A percentile compares a stretch with the other conserved stretches of the same genome.
phyloP scores from a whole-genome alignment of 1,140 invertebrate species.

The Phthorimaea operculella region DNA sequence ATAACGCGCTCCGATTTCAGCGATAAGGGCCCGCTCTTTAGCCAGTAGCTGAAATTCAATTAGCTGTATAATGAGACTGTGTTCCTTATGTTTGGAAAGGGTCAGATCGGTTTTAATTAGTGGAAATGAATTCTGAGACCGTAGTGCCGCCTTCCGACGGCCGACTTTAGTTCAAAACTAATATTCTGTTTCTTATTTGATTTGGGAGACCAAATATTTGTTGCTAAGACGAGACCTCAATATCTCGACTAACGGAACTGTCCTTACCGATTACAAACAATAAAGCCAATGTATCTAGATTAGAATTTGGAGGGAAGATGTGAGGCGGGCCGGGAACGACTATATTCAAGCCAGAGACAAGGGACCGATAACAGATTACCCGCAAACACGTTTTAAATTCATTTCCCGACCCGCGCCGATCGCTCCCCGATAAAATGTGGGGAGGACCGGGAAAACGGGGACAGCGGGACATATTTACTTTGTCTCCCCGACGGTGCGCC shows the following conservation, averaged over 20 bases:
- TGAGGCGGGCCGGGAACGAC: constrained; percentile 50
- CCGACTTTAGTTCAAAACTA: neutral
- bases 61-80: constrained; percentile 10
- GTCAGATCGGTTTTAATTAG: constrained; percentile 17
- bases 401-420: constrained; percentile 65
- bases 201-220: too few species aligned
- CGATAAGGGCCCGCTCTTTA: neutral
- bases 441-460: constrained; percentile 53
- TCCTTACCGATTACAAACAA: neutral
- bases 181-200: neutral
- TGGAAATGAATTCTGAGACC: constrained; percentile 13
- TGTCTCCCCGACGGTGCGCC: constrained; percentile 51
- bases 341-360: constrained; percentile 63
- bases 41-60: constrained; percentile 8
- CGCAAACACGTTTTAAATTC: constrained; percentile 68
- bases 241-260: neutral
- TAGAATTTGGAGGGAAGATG: constrained; percentile 26
- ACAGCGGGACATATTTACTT: constrained; percentile 67
- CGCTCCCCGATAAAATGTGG: constrained; percentile 66
- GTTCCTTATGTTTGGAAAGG: constrained; percentile 12
- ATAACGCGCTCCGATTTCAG: neutral
- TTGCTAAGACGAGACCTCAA: neutral
- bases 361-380: constrained; percentile 68
- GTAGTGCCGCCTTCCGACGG: neutral
- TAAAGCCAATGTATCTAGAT: too few species aligned